Evolutionary conservation across 2,113 vertebrate genomes (phyloP), one percentile per base, ranked within the genome.

Genomic region (Chlorodrepanis virens): DNA sequence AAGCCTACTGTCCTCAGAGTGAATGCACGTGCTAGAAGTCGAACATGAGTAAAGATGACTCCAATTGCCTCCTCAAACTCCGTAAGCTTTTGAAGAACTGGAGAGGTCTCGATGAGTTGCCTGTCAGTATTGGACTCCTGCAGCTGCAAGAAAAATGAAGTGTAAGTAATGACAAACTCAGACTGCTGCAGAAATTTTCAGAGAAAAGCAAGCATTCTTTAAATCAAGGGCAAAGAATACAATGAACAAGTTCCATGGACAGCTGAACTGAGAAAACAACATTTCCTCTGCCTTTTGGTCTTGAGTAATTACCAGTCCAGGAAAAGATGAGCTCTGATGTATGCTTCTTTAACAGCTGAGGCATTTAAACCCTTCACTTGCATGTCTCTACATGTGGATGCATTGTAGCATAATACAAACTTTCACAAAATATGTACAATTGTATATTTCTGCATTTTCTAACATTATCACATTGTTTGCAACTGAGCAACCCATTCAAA

Each of bases 1-100:
- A 99, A 99, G 96, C 99, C 99, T 35, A 99, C 99, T 18, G 99
- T 99, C 95, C 99, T 98, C 96, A 99, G 94, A 14, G 99, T 99
- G 98, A 99, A 99, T 0, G 99, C 99, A 67, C 99, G 97, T 60
- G 99, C 99, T 70, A 99, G 96, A 42, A 99, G 99, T 16, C 99
- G 98, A 80, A 99, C 99, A 0, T 99, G 99, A 39, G 99, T 99
- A 96, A 99, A 99, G 94, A 99, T 85, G 5, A 99, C 99, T 33
- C 99, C 99, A 47, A 99, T 99, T 24, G 99, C 97, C 2, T 98
- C 98, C 96, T 99, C 99, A 84, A 99, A 99, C 86, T 98, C 98
- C 0, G 99, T 99, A 68, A 99, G 98, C 82, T 99, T 99, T 97
- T 99, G 99, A n/a, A 99, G 98, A 78, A 99, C 99, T 2, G 99